These are phyloP conservation scores for Lycophotia porphyrea DNA, from an alignment of 2,888 invertebrate genomes.

Conservation along the genomic window DNA sequence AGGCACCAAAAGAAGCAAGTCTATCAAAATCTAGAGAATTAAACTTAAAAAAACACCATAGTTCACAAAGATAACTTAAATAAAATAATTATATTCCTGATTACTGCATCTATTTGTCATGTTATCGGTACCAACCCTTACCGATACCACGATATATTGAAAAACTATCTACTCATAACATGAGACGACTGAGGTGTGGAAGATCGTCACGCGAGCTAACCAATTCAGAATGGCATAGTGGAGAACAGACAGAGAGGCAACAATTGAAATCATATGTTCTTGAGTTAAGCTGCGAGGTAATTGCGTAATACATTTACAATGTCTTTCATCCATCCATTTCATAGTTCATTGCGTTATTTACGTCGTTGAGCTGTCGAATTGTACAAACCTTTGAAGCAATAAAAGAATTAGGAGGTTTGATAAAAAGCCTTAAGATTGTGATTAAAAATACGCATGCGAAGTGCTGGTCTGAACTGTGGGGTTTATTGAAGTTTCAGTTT, in stretches of 20 bases:
- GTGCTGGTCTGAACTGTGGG: neutral
- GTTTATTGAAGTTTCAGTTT: neutral
- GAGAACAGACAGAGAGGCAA: conserved; percentile 8
- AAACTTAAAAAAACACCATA: neutral
- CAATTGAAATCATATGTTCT: neutral
- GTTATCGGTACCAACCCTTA: conserved; percentile 14
- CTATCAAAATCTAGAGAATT: neutral
- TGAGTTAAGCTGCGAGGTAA: neutral
- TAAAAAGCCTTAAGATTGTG: neutral
- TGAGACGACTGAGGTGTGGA: conserved; percentile 23
- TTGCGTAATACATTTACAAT: neutral
- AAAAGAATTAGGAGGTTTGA: neutral
- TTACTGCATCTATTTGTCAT: neutral
- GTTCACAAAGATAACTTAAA: neutral
- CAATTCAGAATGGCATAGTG: conserved; percentile 9
- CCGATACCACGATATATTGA: conserved; percentile 21
- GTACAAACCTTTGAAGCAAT: neutral
- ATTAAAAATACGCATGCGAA: neutral
- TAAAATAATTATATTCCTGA: neutral
- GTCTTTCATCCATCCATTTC: neutral
- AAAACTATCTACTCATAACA: conserved; percentile 33
- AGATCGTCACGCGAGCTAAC: conserved; percentile 38
- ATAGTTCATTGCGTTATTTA: neutral
- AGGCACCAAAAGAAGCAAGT: neutral
- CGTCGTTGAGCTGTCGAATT: neutral